Conservation (phyloP, 2,888 invertebrate species). For the Abrostola tripartita region DNA sequence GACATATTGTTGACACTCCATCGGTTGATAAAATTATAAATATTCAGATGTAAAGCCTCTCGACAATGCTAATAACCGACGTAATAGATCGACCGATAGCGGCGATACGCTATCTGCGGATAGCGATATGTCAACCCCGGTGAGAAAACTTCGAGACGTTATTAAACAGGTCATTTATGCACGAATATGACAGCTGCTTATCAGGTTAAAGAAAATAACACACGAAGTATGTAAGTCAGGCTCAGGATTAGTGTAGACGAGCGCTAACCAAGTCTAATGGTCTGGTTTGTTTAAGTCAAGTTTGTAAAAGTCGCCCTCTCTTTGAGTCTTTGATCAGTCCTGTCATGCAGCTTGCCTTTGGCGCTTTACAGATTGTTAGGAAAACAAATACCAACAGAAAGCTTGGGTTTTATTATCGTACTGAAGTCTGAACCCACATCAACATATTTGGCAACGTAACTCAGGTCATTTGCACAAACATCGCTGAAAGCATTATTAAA, state of each 20-base stretch:
- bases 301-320: background rate
- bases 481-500: constrained; percentile 16
- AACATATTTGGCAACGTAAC: constrained; percentile 3
- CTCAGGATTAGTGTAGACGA: background rate
- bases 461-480: constrained; percentile 15
- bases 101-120: constrained; percentile 62
- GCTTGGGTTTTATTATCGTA: too few relatives aligned
- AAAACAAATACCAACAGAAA: too few relatives aligned
- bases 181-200: constrained; percentile 24
- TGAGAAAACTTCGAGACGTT: constrained; percentile 36
- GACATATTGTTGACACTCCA: constrained; percentile 40
- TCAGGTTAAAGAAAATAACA: constrained; percentile 24
- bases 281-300: background rate
- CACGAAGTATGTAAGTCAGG: constrained; percentile 9
- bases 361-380: too few relatives aligned
- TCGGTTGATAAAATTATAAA: constrained; percentile 46
- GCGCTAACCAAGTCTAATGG: constrained; percentile 9
- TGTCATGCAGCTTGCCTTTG: too few relatives aligned
- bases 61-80: constrained; percentile 71
- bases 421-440: background rate
- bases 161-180: constrained; percentile 26
- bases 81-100: constrained; percentile 62
- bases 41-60: constrained; percentile 63
- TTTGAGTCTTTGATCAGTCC: too few relatives aligned
- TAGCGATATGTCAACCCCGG: constrained; percentile 63